Evolutionary conservation across 2,113 vertebrate genomes (phyloP).

Genomic region (Vulpes lagopus): DNA sequence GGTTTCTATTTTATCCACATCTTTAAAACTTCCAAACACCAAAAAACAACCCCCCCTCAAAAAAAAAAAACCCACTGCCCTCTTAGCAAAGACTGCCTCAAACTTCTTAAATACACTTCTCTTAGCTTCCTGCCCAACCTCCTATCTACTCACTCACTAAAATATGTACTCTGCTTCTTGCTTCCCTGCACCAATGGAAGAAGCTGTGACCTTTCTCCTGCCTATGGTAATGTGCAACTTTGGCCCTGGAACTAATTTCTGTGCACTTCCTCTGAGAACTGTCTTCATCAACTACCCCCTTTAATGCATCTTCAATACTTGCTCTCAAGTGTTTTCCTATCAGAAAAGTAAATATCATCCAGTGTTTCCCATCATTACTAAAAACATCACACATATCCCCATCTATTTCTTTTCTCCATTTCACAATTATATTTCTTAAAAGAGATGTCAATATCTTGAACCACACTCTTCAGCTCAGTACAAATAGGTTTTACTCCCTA

Average conservation of each 20-base stretch:
- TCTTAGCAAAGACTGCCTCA: not conserved
- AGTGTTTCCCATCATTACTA: not conserved
- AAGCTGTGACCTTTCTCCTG: not conserved
- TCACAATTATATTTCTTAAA: not conserved
- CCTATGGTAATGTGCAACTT: not conserved
- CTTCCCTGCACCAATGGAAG: not conserved
- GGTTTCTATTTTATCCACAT: constrained; percentile 7
- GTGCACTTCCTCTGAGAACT: not conserved
- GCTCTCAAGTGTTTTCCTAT: not conserved
- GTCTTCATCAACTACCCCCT: not conserved
- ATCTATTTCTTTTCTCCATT: not conserved
- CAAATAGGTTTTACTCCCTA: not conserved
- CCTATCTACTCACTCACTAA: not conserved
- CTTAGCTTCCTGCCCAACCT: not conserved
- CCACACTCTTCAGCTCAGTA: not conserved
- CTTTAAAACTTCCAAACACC: not conserved
- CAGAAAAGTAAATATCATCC: not conserved
- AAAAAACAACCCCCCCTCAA: not conserved
- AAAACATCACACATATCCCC: not conserved
- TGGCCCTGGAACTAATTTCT: not conserved
- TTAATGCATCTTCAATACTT: not conserved
- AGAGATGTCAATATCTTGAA: not conserved
- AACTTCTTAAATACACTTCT: not conserved
- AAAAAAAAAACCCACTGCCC: not conserved
- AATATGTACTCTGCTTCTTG: not conserved